These are phyloP conservation scores for Luffia ferchaultella DNA, from an alignment of 2,888 invertebrate genomes.

Conservation along the genomic window DNA sequence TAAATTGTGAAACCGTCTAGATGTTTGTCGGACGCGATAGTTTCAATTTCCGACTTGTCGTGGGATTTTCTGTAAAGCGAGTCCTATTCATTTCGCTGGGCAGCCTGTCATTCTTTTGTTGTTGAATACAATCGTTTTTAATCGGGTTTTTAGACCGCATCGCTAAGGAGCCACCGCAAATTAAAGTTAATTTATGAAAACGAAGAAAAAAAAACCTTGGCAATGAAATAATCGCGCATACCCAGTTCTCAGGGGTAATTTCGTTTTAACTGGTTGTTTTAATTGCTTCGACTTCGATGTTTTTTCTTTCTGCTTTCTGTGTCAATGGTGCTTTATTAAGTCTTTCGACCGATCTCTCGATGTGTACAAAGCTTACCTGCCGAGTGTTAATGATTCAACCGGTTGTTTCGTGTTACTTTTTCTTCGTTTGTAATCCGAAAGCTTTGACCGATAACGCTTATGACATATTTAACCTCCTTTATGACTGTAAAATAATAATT, in stretches of 20 bases:
- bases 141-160: conserved; percentile 28
- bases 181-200: conserved; percentile 13
- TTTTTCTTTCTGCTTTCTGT: conserved; percentile 13
- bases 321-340: conserved; percentile 8
- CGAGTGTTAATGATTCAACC: neutral
- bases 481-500: neutral
- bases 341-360: conserved; percentile 8
- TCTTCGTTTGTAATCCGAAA: neutral
- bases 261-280: conserved; percentile 6
- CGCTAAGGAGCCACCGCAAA: conserved; percentile 20
- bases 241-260: conserved; percentile 21
- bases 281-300: conserved; percentile 13
- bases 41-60: conserved; percentile 27
- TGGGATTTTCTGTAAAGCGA: conserved; percentile 28
- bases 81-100: conserved; percentile 19
- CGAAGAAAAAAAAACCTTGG: neutral
- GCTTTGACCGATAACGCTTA: too few relatives aligned
- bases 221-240: conserved; percentile 12
- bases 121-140: conserved; percentile 33
- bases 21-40: conserved; percentile 19
- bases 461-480: too few relatives aligned
- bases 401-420: neutral
- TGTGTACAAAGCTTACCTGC: neutral
- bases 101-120: conserved; percentile 50
- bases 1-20: neutral